Conservation (phyloP, 2,888 invertebrate species). For the Cenopis cana region DNA sequence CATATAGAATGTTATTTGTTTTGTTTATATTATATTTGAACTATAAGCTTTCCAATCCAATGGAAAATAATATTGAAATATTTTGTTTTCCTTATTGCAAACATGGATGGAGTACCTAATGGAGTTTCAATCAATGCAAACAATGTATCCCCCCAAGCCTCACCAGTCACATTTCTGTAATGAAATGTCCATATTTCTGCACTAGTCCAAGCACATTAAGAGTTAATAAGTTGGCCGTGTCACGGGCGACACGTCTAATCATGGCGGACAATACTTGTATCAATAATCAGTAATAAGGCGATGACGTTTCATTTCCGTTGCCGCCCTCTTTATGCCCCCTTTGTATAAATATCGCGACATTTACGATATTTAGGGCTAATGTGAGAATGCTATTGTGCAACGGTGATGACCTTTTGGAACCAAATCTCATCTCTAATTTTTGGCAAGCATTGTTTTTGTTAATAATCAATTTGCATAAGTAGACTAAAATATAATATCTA, state of each 20-base stretch:
- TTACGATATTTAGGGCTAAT: conserved; percentile 49
- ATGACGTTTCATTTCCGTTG: conserved; percentile 82
- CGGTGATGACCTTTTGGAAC: background rate
- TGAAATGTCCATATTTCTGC: conserved; percentile 35
- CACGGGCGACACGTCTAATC: conserved; percentile 40
- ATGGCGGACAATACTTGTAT: conserved; percentile 51
- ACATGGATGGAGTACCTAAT: background rate
- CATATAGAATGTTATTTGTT: too few relatives aligned
- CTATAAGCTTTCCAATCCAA: too few relatives aligned
- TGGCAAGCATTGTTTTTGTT: too few relatives aligned
- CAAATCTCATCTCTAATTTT: too few relatives aligned
- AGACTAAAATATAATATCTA: too few relatives aligned
- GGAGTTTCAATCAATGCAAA: background rate
- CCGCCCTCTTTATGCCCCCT: conserved; percentile 65
- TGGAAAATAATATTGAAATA: too few relatives aligned
- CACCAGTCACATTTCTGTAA: conserved; percentile 6
- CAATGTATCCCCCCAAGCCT: background rate
- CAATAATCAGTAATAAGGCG: conserved; percentile 80
- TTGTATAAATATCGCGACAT: conserved; percentile 66
- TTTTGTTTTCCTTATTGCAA: background rate
- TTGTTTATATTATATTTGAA: too few relatives aligned
- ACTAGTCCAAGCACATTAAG: conserved; percentile 31
- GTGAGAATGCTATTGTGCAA: conserved; percentile 4
- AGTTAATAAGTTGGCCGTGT: conserved; percentile 26
- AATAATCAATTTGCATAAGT: too few relatives aligned